A percentile compares a stretch with the other conserved stretches of the same genome.
phyloP scores from a whole-genome alignment of 2,888 invertebrate genomes.

The Halictus quadricinctus region DNA sequence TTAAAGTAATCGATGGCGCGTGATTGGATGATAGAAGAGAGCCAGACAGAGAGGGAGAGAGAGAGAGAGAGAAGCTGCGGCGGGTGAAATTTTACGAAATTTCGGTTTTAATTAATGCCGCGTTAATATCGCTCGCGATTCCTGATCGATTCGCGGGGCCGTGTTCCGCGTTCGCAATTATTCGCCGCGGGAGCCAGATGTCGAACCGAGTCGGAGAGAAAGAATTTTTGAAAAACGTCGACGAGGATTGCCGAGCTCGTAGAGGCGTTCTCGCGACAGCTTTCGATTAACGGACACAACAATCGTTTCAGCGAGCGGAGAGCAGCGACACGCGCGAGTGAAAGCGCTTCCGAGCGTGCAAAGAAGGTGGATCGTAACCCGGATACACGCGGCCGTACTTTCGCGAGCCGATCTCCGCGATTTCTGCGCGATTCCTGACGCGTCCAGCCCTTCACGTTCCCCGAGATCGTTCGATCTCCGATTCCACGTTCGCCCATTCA shows the following conservation, averaged over 20 bases:
- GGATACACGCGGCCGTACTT: slow-evolving; percentile 64
- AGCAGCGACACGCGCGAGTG: slow-evolving; percentile 57
- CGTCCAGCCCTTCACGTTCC: slow-evolving; percentile 22
- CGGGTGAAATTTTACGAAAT: slow-evolving; percentile 44
- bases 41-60: neutral
- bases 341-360: slow-evolving; percentile 66
- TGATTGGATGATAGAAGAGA: slow-evolving; percentile 19
- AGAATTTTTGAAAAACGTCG: neutral
- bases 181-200: neutral
- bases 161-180: neutral
- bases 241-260: neutral
- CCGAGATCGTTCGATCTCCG: neutral
- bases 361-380: slow-evolving; percentile 68
- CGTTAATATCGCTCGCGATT: slow-evolving; percentile 26
- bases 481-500: neutral
- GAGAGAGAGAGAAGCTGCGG: neutral
- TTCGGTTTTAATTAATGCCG: slow-evolving; percentile 43
- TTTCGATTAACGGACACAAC: slow-evolving; percentile 45
- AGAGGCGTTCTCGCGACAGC: slow-evolving; percentile 36
- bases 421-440: slow-evolving; percentile 13
- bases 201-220: neutral
- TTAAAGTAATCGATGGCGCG: slow-evolving; percentile 57
- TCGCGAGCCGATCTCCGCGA: slow-evolving; percentile 56
- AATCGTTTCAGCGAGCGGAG: slow-evolving; percentile 46
- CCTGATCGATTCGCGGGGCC: neutral